These are phyloP conservation scores for Smittia sp. DNA, from an alignment of 2,888 invertebrate genomes.

Conservation along the genomic window DNA sequence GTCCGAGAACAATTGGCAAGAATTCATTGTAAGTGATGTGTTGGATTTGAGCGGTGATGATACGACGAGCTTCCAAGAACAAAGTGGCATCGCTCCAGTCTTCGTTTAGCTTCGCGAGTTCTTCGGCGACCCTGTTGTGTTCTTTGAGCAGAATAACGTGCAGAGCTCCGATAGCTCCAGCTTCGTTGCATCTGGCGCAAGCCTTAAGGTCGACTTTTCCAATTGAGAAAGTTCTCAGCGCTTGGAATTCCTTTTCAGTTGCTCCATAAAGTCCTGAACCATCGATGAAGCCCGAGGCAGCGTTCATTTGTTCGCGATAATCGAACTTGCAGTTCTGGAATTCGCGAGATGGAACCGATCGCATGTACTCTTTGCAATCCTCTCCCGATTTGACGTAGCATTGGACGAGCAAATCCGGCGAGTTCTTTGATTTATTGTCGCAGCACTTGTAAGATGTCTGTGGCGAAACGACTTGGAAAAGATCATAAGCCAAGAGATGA, in stretches of 20 bases:
- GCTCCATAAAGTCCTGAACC: conserved; percentile 80
- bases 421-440: conserved; percentile 46
- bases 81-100: conserved; percentile 77
- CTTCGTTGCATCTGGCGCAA: conserved; percentile 63
- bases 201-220: conserved; percentile 68
- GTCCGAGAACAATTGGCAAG: conserved; percentile 71
- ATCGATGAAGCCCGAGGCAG: conserved; percentile 78
- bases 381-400: conserved; percentile 57
- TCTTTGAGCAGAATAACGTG: conserved; percentile 71
- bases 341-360: conserved; percentile 67
- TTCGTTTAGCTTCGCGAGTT: conserved; percentile 66
- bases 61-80: conserved; percentile 72
- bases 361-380: conserved; percentile 64
- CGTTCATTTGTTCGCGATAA: conserved; percentile 78
- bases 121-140: conserved; percentile 75
- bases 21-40: conserved; percentile 83
- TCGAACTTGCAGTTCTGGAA: conserved; percentile 65
- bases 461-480: conserved; percentile 63
- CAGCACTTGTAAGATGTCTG: conserved; percentile 56
- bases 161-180: conserved; percentile 66
- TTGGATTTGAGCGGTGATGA: conserved; percentile 75
- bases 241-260: conserved; percentile 67
- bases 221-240: conserved; percentile 66
- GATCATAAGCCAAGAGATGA: conserved; percentile 69
- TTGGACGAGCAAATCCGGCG: conserved; percentile 55